Evolutionary conservation across 2,113 vertebrate genomes (phyloP).

Genomic region (Plecotus auritus): DNA sequence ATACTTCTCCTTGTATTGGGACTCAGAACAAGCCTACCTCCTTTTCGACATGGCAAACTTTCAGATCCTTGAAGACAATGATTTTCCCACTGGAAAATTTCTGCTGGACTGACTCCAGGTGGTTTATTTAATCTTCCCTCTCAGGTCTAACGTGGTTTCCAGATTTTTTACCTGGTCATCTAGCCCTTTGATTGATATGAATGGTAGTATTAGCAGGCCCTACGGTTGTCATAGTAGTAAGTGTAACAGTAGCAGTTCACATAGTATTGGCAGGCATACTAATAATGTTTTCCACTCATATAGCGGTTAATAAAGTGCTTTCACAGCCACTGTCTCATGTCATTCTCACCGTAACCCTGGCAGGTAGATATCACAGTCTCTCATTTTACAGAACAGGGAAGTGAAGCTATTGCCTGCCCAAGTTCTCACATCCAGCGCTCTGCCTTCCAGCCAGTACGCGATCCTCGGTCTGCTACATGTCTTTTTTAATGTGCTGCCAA

Average conservation of each 20-base stretch:
- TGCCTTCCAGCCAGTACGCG: background rate
- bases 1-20: background rate
- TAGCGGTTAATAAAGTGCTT: background rate
- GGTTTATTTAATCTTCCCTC: background rate
- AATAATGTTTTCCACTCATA: background rate
- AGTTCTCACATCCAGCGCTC: background rate
- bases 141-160: background rate
- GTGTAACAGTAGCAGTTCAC: background rate
- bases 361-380: background rate
- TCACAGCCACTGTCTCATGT: background rate
- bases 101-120: background rate
- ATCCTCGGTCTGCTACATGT: background rate
- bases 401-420: background rate
- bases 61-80: background rate
- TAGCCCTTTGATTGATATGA: background rate
- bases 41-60: background rate
- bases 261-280: background rate
- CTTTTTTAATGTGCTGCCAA: background rate
- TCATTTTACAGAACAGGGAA: background rate
- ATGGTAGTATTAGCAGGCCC: background rate
- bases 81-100: constrained; percentile 27
- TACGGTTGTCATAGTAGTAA: background rate
- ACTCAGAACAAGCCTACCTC: background rate
- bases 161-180: background rate
- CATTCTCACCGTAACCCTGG: background rate